These are phyloP conservation scores for Ophraella communa DNA, from an alignment of 2,888 invertebrate species.

Conservation along the genomic window DNA sequence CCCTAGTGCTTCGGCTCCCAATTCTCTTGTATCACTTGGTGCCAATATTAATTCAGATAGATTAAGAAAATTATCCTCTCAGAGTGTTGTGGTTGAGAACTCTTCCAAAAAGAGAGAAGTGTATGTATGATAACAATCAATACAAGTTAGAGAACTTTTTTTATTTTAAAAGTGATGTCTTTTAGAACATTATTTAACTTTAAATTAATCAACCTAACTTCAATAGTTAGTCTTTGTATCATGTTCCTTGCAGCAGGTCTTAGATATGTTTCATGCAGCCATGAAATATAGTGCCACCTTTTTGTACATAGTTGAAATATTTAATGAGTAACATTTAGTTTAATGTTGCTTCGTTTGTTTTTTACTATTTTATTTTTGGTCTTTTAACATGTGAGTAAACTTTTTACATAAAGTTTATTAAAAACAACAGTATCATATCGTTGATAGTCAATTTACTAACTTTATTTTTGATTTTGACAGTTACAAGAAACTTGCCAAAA, in stretches of 20 bases:
- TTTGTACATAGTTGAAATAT: neutral
- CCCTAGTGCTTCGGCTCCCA: conserved; percentile 45
- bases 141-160: neutral
- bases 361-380: no score
- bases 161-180: neutral
- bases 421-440: neutral
- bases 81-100: conserved; percentile 54
- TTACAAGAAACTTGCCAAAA: neutral
- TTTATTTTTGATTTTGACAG: neutral
- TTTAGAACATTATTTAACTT: neutral
- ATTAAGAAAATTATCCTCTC: conserved; percentile 61
- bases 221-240: neutral
- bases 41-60: conserved; percentile 42
- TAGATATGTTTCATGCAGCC: neutral
- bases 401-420: no score
- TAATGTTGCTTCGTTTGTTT: no score
- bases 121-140: conserved; percentile 60
- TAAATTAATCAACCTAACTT: neutral
- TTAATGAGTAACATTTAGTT: neutral
- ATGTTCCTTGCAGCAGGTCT: neutral
- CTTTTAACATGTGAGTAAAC: neutral
- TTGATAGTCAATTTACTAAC: neutral
- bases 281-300: neutral
- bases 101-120: conserved; percentile 63
- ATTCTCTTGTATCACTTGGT: conserved; percentile 44